Conservation (phyloP, 2,113 vertebrate species). For the Otis tarda region DNA sequence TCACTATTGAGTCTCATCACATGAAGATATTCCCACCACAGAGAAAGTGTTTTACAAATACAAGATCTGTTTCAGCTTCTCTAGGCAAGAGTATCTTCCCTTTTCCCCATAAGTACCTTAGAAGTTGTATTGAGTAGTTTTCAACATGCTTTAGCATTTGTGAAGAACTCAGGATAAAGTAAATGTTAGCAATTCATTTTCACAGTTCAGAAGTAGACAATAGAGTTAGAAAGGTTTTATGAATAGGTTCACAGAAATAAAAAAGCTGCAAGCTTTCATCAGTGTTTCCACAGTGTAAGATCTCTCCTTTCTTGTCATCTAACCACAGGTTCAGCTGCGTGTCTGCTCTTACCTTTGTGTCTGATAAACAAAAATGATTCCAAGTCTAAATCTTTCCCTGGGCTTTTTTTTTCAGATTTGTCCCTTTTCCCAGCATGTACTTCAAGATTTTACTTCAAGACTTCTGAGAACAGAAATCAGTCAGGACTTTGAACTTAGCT, state of each 20-base stretch:
- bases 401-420: neutral
- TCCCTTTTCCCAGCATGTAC: neutral
- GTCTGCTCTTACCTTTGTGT: neutral
- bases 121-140: neutral
- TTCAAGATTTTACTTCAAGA: neutral
- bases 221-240: neutral
- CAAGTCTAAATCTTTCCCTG: neutral
- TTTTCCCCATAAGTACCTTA: neutral
- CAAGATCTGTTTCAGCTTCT: neutral
- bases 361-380: neutral
- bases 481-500: neutral
- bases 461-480: neutral
- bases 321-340: neutral
- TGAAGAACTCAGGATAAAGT: neutral
- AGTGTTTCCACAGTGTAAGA: neutral
- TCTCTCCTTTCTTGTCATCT: neutral
- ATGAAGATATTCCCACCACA: neutral
- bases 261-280: neutral
- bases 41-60: neutral
- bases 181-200: neutral
- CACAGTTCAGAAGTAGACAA: neutral
- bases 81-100: neutral
- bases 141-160: neutral
- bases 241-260: neutral
- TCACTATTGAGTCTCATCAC: neutral